Base-by-base conservation (phyloP, 2,888 invertebrate genomes). In the Nomada ruficornis region DNA sequence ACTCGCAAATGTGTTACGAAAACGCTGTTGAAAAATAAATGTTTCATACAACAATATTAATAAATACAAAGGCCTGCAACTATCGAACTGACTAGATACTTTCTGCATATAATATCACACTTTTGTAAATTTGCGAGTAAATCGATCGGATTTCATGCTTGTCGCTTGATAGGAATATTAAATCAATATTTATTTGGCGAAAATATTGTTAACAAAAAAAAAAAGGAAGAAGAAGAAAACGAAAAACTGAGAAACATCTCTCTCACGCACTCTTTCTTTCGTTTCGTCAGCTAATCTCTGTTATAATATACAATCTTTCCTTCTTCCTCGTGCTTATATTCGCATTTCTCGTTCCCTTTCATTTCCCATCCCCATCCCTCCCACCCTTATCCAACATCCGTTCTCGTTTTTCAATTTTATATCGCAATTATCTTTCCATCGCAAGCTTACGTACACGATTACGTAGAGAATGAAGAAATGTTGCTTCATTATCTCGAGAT, bases 301-400 rank as follows among this genome's bases (percentile, higher is more conserved):
- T 59, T 68, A 68, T 62, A 67, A 73, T 74, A 73, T 64, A 81
- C 72, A 68, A 59, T 72, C 59, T 47, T 68, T 65, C 69, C 65
- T 69, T 59, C 78, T 77, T 77, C 62, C 71, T 78, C 62, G 65
- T 75, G 10, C 80, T 77, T 71, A 77, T 71, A 84, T 78, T 79
- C 68, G 72, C 82, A 82, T 70, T 70, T 75, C 74, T 63, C 23
- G 52, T 57, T 71, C 71, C 62, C 67, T 77, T 68, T 77, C 64
- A 36, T 26, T 54, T 29, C 57, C 26, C 29, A 70, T 52, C 29
- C 20, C 75, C 36, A 36, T 44, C 50, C 20, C 54, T 52, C 67
- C 9, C 11, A 29, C 65, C n/a, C 26, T 70, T 67, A 65, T 55
- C 36, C 42, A 42, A 29, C 50, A 42, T 59, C 18, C 70, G 71